phyloP scores from a whole-genome alignment of 2,888 invertebrate genomes.

The Arrhopalites spinosus region DNA sequence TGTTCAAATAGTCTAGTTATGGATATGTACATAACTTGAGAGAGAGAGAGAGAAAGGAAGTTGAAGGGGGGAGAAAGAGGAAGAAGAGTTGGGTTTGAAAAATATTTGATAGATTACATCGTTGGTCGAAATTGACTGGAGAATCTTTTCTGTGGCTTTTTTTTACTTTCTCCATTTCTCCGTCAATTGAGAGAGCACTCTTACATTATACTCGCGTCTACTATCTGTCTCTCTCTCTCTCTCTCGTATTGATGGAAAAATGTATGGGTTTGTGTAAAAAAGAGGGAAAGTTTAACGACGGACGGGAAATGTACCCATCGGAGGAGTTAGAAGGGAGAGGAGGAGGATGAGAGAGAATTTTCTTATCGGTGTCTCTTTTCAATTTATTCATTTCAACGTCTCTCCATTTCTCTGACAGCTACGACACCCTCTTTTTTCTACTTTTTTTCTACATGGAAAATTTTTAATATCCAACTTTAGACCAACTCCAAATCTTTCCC shows the following conservation, averaged over 20 bases:
- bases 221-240: neutral
- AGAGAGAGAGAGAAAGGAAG: neutral
- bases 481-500: slow-evolving; percentile 4
- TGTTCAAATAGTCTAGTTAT: neutral
- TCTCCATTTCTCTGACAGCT: slow-evolving; percentile 40
- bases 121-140: neutral
- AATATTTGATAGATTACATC: neutral
- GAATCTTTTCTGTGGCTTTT: neutral
- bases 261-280: no score
- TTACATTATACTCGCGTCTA: neutral
- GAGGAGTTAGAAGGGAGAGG: slow-evolving; percentile 4
- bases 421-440: slow-evolving; percentile 21
- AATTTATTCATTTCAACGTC: slow-evolving; percentile 44
- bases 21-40: no score
- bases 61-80: slow-evolving; percentile 9
- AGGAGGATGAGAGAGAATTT: slow-evolving; percentile 8
- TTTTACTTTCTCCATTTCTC: neutral
- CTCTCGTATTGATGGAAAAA: neutral
- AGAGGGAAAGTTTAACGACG: slow-evolving; percentile 14
- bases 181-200: slow-evolving; percentile 2
- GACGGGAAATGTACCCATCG: slow-evolving; percentile 23
- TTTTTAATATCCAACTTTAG: slow-evolving; percentile 43
- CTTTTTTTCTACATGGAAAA: slow-evolving; percentile 32
- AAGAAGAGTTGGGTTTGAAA: no score
- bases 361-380: slow-evolving; percentile 34